A percentile compares a stretch with the other conserved stretches of the same genome.
Evolutionary conservation across 2,113 vertebrate genomes (phyloP).

Genomic region (Tonatia bakeri): DNA sequence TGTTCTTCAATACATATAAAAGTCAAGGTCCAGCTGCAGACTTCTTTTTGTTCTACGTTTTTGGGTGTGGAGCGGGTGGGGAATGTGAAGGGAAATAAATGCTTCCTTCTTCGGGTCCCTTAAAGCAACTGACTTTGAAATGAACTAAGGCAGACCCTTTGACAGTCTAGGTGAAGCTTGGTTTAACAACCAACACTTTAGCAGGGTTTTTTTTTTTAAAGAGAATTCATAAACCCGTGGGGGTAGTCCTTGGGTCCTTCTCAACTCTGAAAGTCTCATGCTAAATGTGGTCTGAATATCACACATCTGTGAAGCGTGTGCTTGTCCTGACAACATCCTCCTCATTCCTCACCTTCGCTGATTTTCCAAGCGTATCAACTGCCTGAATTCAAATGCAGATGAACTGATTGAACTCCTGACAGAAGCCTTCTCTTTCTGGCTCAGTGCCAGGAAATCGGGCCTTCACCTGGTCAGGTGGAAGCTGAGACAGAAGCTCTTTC

Average conservation of each 20-base stretch:
- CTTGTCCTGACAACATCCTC: not conserved
- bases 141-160: not conserved
- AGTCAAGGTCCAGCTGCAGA: not conserved
- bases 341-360: not conserved
- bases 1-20: not conserved
- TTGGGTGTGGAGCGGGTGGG: not conserved
- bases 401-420: not conserved
- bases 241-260: not conserved
- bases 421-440: not conserved
- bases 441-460: not conserved
- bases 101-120: not conserved
- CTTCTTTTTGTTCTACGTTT: not conserved
- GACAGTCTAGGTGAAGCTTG: not conserved
- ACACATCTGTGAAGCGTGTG: not conserved
- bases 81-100: not conserved
- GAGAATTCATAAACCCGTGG: not conserved
- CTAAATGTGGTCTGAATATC: not conserved
- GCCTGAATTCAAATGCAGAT: not conserved
- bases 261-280: not conserved
- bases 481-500: not conserved
- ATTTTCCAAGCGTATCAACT: not conserved
- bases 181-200: not conserved
- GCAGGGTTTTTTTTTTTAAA: not conserved
- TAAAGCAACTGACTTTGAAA: not conserved
- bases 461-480: not conserved